Percentiles rank a stretch among this genome's conserved stretches.
These are phyloP conservation scores for Cheilinus undulatus DNA, from an alignment of 2,113 vertebrate genomes.

Conservation along the genomic window DNA sequence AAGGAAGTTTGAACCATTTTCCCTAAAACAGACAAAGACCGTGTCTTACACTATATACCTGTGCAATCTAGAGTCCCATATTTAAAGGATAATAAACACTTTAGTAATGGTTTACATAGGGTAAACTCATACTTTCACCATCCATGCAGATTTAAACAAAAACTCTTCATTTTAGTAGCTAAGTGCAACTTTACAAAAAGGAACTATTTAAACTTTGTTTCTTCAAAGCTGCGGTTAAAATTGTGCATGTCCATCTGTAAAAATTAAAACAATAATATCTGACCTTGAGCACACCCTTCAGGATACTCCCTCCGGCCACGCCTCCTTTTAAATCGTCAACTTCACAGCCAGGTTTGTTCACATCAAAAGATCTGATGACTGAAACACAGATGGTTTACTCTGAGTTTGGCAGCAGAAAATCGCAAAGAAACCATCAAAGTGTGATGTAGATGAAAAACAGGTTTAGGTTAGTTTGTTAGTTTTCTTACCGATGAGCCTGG, in stretches of 20 bases:
- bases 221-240: background rate
- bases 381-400: constrained; percentile 28
- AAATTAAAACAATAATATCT: background rate
- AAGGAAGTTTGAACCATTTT: too few species aligned
- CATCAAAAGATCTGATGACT: constrained; percentile 99
- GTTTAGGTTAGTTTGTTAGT: background rate
- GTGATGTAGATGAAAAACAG: background rate
- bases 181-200: too few species aligned
- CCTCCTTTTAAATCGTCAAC: constrained; percentile 98
- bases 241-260: background rate
- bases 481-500: constrained; percentile 93
- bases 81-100: too few species aligned
- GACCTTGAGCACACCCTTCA: constrained; percentile 97
- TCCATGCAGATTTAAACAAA: too few species aligned
- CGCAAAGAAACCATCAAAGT: background rate
- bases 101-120: too few species aligned
- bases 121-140: too few species aligned
- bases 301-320: constrained; percentile 97
- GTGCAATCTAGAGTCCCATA: too few species aligned
- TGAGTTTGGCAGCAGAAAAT: background rate
- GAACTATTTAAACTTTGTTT: too few species aligned
- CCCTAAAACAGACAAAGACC: too few species aligned
- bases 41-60: too few species aligned
- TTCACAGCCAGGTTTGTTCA: constrained; percentile 99
- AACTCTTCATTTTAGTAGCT: too few species aligned